Evolutionary conservation across 2,113 vertebrate genomes (phyloP).

Genomic region (Sorex araneus): DNA sequence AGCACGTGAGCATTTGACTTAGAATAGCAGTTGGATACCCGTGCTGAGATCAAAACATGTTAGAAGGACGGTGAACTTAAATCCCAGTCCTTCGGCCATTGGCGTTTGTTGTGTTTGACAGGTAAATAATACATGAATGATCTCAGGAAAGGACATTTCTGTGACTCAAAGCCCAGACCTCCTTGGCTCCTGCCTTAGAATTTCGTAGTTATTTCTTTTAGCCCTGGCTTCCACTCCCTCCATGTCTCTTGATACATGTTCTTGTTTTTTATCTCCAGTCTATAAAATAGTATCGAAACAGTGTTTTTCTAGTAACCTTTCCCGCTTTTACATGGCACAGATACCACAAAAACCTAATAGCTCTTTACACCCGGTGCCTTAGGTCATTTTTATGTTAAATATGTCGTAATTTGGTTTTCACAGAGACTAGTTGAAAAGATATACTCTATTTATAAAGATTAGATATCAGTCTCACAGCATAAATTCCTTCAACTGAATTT

Average conservation of each 20-base stretch:
- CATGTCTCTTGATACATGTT: not conserved
- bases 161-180: not conserved
- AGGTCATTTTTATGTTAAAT: not conserved
- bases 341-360: constrained; percentile 35
- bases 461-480: constrained; percentile 31
- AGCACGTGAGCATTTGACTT: constrained; percentile 14
- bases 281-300: not conserved
- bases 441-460: constrained; percentile 43
- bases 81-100: not conserved
- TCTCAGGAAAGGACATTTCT: constrained; percentile 4
- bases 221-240: not conserved
- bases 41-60: constrained; percentile 29
- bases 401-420: constrained; percentile 55
- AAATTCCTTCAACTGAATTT: constrained; percentile 17
- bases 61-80: constrained; percentile 44
- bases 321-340: not conserved
- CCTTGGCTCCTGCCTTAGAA: too few relatives aligned
- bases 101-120: constrained; percentile 32
- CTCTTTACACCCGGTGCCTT: not conserved
- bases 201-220: not conserved
- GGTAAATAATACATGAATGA: not conserved
- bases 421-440: not conserved
- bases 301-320: constrained; percentile 12
- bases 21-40: constrained; percentile 19
- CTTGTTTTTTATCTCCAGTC: not conserved